Evolutionary conservation across 2,888 invertebrate genomes (phyloP).

Genomic region (Hydriomena furcata): DNA sequence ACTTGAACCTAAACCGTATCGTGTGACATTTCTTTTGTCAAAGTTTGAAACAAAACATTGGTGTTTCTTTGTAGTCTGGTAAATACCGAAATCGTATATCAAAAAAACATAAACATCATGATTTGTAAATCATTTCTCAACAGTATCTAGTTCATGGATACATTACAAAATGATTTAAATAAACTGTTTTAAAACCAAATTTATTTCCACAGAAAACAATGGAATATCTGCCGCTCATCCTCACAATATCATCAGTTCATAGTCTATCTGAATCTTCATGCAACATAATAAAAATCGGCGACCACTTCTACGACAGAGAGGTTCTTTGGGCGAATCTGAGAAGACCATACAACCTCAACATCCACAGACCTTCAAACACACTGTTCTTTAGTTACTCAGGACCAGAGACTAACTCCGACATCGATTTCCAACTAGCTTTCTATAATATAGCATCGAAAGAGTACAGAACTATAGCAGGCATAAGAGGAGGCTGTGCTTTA

Average conservation of each 20-base stretch:
- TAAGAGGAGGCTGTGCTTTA: slow-evolving; percentile 60
- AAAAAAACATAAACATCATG: no score
- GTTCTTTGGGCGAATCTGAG: slow-evolving; percentile 50
- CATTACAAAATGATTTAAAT: no score
- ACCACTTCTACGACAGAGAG: slow-evolving; percentile 54
- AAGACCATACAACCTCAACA: slow-evolving; percentile 55
- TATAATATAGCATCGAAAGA: slow-evolving; percentile 53
- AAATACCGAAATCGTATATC: no score
- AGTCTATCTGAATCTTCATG: slow-evolving; percentile 44
- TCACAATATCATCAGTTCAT: slow-evolving; percentile 17
- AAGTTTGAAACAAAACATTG: no score
- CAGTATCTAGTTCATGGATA: no score
- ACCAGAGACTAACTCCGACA: slow-evolving; percentile 53
- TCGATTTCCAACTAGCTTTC: slow-evolving; percentile 59
- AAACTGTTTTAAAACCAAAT: no score
- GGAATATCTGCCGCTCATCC: slow-evolving; percentile 33
- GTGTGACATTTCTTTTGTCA: no score
- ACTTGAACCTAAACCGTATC: no score
- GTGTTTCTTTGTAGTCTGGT: no score
- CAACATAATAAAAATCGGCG: slow-evolving; percentile 51
- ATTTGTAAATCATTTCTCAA: no score
- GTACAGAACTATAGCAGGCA: slow-evolving; percentile 52
- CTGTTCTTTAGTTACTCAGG: slow-evolving; percentile 60
- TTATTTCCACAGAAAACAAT: slow-evolving; percentile 26
- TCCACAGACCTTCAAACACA: slow-evolving; percentile 54